Base-by-base conservation (phyloP, 2,113 vertebrate genomes). In the Dermatemys mawii region DNA sequence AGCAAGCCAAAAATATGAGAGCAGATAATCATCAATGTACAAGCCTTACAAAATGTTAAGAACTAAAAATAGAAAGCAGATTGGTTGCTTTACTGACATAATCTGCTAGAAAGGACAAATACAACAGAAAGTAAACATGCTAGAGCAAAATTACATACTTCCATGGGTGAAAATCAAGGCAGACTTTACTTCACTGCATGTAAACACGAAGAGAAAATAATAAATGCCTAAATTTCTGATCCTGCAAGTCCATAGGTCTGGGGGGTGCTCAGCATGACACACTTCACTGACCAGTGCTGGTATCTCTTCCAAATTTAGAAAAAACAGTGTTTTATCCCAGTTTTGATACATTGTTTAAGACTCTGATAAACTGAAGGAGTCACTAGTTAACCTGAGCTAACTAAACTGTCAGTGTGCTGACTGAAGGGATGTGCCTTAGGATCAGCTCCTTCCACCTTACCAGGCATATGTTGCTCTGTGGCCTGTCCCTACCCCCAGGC, bases 11-110 rank as follows among this genome's bases (percentile, higher is more conserved):
- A 95, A 96, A 93, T 96, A 95, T 82, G 96, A 94, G 97, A 95
- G 95, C 96, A 97, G 97, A 94, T 97, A 97, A 97, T 97, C 97
- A 96, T 96, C 93, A 94, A 93, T 96, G 92, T 95, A 96, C 90
- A 96, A 41, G 92, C 95, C 94, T 95, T 95, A 96, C 95, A 95
- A 94, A 95, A 97, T 95, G 94, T 88, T 96, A 96, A 97, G 93
- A 97, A 97, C 95, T 89, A 83, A 96, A 93, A 83, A 81, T 85
- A 96, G 96, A 94, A 90, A 48, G 76, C 29, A 11, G 73, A 96
- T 88, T 93, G 91, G 94, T 49, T 93, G 78, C 55, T 90, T 89
- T 76, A 88, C 67, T 35, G 81, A 70, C 49, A 49, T 55, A 86
- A 82, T 46, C 41, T 24, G 6, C 41, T 27, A 46, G 70, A 73